Evolutionary conservation across 2,888 invertebrate genomes (phyloP).

Genomic region (Lymantria monacha): DNA sequence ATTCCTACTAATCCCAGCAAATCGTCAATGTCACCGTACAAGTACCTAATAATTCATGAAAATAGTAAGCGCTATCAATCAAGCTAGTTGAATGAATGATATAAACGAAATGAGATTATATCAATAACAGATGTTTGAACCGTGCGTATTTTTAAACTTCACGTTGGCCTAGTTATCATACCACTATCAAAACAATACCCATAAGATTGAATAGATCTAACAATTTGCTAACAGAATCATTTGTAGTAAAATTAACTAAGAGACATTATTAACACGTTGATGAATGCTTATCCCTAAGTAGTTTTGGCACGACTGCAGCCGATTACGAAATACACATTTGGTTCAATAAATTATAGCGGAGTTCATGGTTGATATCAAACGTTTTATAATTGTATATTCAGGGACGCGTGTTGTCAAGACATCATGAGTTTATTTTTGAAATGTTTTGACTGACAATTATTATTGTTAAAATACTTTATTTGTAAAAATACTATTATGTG

Average conservation of each 20-base stretch:
- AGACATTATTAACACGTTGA: slow-evolving; percentile 20
- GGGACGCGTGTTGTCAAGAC: not conserved
- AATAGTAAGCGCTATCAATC: too few relatives aligned
- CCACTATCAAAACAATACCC: not conserved
- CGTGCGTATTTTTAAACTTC: too few relatives aligned
- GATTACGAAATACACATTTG: slow-evolving; percentile 25
- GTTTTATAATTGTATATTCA: not conserved
- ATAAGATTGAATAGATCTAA: not conserved
- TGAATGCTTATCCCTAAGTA: slow-evolving; percentile 21
- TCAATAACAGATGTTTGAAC: too few relatives aligned
- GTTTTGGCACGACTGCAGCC: slow-evolving; percentile 21
- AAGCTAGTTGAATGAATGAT: too few relatives aligned
- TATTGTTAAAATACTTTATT: too few relatives aligned
- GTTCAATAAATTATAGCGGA: slow-evolving; percentile 20
- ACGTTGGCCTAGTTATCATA: too few relatives aligned
- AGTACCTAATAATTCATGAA: too few relatives aligned
- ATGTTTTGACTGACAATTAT: too few relatives aligned
- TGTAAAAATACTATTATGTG: too few relatives aligned
- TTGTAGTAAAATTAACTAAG: slow-evolving; percentile 21
- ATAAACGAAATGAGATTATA: too few relatives aligned
- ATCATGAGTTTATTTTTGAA: not conserved
- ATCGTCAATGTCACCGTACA: too few relatives aligned
- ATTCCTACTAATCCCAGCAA: too few relatives aligned
- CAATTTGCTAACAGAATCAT: slow-evolving; percentile 23
- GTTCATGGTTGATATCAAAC: slow-evolving; percentile 19